phyloP scores from a whole-genome alignment of 92 coral and sea anemone genomes.

The Isaurus tuberculatus region DNA sequence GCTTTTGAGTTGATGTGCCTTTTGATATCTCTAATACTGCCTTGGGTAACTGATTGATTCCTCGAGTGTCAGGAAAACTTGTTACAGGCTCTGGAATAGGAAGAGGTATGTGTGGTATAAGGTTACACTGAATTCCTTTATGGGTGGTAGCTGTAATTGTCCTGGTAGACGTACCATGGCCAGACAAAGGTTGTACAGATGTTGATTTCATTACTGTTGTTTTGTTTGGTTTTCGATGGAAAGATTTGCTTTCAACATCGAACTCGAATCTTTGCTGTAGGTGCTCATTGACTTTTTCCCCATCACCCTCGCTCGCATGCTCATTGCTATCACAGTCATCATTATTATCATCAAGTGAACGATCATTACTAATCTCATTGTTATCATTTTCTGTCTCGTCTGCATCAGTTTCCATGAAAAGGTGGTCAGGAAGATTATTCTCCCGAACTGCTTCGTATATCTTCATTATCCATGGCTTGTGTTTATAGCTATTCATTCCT shows the following conservation, averaged over 20 bases:
- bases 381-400: conserved; percentile 26
- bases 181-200: conserved; percentile 2
- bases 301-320: conserved; percentile 18
- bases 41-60: conserved; percentile 19
- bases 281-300: conserved; percentile 10
- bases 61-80: not conserved
- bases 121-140: conserved; percentile 8
- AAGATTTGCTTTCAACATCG: not conserved
- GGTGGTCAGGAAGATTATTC: conserved; percentile 35
- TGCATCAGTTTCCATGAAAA: conserved; percentile 11
- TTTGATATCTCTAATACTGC: conserved; percentile 30
- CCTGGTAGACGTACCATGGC: not conserved
- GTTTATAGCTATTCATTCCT: conserved; percentile 38
- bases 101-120: not conserved
- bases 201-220: not conserved
- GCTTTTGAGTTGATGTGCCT: conserved; percentile 12
- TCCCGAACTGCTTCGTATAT: conserved; percentile 40
- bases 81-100: not conserved
- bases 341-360: not conserved
- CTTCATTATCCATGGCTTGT: conserved; percentile 47
- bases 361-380: not conserved
- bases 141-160: not conserved
- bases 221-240: not conserved
- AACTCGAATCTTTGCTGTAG: not conserved
- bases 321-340: conserved; percentile 26